phyloP scores from a whole-genome alignment of 2,888 invertebrate species.

The Eudasyphora cyanicolor region DNA sequence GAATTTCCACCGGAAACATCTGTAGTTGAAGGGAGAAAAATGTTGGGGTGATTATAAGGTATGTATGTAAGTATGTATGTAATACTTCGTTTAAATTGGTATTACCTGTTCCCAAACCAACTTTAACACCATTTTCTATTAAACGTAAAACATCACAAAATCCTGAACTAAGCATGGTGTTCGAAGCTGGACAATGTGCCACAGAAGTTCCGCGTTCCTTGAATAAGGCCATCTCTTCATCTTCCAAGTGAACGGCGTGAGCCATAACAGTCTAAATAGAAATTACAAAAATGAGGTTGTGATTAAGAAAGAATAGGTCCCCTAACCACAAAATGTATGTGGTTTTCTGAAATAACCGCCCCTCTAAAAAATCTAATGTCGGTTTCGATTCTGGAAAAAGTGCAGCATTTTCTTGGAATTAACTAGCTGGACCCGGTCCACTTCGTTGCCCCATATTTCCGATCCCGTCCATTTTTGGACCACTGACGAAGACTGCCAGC shows the following conservation, averaged over 20 bases:
- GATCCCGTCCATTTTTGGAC: too few relatives aligned
- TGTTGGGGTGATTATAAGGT: not conserved
- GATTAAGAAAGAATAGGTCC: too few relatives aligned
- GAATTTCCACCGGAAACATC: slow-evolving; percentile 92
- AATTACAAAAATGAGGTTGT: slow-evolving; percentile 20
- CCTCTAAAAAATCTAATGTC: too few relatives aligned
- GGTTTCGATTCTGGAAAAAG: too few relatives aligned
- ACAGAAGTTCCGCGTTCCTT: slow-evolving; percentile 84
- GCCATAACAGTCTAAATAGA: slow-evolving; percentile 85
- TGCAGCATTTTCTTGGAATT: too few relatives aligned
- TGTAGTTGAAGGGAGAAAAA: slow-evolving; percentile 74
- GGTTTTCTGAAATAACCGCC: too few relatives aligned
- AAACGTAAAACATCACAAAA: slow-evolving; percentile 88
- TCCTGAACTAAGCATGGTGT: slow-evolving; percentile 90
- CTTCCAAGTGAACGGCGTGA: slow-evolving; percentile 88
- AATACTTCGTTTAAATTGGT: too few relatives aligned
- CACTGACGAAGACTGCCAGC: too few relatives aligned
- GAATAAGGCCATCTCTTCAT: slow-evolving; percentile 85
- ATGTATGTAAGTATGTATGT: not conserved
- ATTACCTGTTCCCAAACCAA: slow-evolving; percentile 93
- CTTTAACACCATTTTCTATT: slow-evolving; percentile 83
- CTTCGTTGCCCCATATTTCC: too few relatives aligned
- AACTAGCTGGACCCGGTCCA: too few relatives aligned
- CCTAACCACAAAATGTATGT: too few relatives aligned
- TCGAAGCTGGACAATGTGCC: slow-evolving; percentile 94